Evolutionary conservation across 2,888 invertebrate species (phyloP).

Genomic region (Sinopyrophorus schimmeli): DNA sequence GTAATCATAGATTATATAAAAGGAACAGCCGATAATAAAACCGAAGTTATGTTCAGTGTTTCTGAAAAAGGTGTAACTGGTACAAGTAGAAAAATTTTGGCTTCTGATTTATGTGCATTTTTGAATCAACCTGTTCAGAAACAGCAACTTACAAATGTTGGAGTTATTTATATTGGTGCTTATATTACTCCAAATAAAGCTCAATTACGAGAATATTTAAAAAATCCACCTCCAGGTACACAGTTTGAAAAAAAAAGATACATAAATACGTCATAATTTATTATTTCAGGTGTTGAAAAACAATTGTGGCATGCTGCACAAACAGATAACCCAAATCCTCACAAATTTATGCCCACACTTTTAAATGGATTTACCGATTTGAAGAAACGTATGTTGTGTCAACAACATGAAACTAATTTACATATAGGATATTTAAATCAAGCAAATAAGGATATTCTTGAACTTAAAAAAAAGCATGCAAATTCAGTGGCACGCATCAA

Average conservation of each 20-base stretch:
- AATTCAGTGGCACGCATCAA: constrained; percentile 78
- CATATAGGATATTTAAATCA: constrained; percentile 81
- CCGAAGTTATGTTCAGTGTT: constrained; percentile 73
- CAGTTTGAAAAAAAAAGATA: no score
- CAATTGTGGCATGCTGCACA: constrained; percentile 96
- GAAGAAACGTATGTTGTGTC: constrained; percentile 80
- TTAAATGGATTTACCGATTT: constrained; percentile 87
- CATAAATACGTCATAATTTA: constrained; percentile 28
- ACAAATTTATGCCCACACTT: constrained; percentile 88
- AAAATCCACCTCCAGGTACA: constrained; percentile 80
- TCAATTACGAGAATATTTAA: constrained; percentile 84
- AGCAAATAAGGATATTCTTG: constrained; percentile 75
- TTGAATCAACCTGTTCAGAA: constrained; percentile 72
- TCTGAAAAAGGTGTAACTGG: constrained; percentile 71
- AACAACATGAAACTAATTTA: constrained; percentile 79
- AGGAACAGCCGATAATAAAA: constrained; percentile 76
- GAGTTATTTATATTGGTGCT: constrained; percentile 71
- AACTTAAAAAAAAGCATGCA: constrained; percentile 79
- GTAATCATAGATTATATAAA: constrained; percentile 79
- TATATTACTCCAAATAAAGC: constrained; percentile 77
- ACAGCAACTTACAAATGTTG: constrained; percentile 72
- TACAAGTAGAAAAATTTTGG: constrained; percentile 69
- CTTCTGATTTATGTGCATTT: constrained; percentile 71
- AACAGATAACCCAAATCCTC: constrained; percentile 91
- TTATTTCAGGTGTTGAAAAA: constrained; percentile 77